phyloP scores from a whole-genome alignment of 2,797 vertebrate species.

The Schizopygopsis malacanthus region DNA sequence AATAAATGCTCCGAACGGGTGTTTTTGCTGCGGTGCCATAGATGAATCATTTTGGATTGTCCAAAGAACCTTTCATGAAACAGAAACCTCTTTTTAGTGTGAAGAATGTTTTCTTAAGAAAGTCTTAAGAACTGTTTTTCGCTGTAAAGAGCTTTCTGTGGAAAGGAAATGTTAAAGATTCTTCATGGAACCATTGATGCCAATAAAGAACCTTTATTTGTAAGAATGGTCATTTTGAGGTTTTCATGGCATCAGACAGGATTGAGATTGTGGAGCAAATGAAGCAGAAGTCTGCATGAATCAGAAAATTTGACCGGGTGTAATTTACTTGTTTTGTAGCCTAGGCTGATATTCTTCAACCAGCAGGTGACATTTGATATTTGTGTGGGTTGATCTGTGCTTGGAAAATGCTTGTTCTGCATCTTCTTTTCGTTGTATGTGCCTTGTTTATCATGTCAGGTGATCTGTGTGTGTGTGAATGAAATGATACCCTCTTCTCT shows the following conservation, averaged over 20 bases:
- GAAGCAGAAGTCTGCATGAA: not conserved
- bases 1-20: not conserved
- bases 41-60: not conserved
- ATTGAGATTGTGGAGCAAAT: not conserved
- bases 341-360: not conserved
- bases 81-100: not conserved
- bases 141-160: not conserved
- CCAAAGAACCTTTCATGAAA: not conserved
- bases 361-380: not conserved
- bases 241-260: not conserved
- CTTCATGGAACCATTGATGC: not conserved
- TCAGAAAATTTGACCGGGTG: not conserved
- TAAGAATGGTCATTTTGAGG: not conserved
- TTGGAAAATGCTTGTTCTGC: not conserved
- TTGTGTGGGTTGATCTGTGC: not conserved
- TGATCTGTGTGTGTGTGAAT: not conserved
- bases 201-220: not conserved
- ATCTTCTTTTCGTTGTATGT: not conserved
- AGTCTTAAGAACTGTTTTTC: not conserved
- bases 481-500: not conserved
- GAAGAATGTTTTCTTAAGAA: not conserved
- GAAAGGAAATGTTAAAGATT: not conserved
- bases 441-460: not conserved
- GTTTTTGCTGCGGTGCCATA: not conserved
- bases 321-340: conserved; percentile 1